These are phyloP conservation scores for Chloroclysta siterata DNA, from an alignment of 2,888 invertebrate genomes.

Conservation along the genomic window DNA sequence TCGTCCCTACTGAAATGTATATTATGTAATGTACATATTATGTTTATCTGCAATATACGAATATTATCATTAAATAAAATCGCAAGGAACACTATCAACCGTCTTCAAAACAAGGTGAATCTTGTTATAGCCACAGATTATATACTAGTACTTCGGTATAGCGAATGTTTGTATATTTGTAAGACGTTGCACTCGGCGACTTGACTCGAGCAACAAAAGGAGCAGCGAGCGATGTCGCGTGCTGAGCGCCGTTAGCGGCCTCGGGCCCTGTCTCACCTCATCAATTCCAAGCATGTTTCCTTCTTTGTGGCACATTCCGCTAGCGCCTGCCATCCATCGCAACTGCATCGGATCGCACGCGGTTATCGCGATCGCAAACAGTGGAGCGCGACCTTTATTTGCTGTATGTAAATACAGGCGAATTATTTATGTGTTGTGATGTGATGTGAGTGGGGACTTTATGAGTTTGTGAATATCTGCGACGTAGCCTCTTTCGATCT, in stretches of 20 bases:
- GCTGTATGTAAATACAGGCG: conserved; percentile 10
- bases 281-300: conserved; percentile 4
- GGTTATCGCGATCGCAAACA: conserved; percentile 16
- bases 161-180: background rate
- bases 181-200: background rate
- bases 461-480: conserved; percentile 9
- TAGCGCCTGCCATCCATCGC: background rate
- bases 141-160: too few relatives aligned
- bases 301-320: conserved; percentile 1
- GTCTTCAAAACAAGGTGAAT: too few relatives aligned
- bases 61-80: too few relatives aligned
- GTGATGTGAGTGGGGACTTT: background rate
- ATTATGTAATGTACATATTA: too few relatives aligned
- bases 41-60: too few relatives aligned
- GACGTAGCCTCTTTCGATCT: background rate
- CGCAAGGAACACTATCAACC: too few relatives aligned
- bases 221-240: background rate
- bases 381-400: conserved; percentile 14
- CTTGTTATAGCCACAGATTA: too few relatives aligned
- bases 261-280: conserved; percentile 1
- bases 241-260: conserved; percentile 1
- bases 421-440: conserved; percentile 3
- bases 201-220: too few relatives aligned
- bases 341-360: background rate
- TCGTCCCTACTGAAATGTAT: too few relatives aligned